Percentiles rank a stretch among this genome's conserved stretches.
These are phyloP conservation scores for Zingel zingel DNA, from an alignment of 2,113 vertebrate species.

Conservation along the genomic window DNA sequence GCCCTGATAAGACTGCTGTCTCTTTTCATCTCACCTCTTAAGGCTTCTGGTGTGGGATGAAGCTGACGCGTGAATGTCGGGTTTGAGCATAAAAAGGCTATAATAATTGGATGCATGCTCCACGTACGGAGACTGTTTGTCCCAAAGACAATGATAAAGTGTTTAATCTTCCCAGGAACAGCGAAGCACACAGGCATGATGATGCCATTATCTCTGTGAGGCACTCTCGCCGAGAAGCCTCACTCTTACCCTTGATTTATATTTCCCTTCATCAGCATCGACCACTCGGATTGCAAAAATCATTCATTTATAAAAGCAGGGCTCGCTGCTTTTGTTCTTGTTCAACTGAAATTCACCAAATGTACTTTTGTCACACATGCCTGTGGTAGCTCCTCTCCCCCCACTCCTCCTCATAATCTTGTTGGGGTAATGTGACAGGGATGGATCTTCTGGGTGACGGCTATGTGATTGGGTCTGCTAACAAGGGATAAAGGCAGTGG, in stretches of 20 bases:
- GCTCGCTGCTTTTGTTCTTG: constrained; percentile 57
- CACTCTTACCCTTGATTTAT: constrained; percentile 77
- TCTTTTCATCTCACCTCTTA: constrained; percentile 45
- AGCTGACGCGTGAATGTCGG: constrained; percentile 42
- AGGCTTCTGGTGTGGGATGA: constrained; percentile 39
- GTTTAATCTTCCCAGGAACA: constrained; percentile 82
- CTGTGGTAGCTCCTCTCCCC: constrained; percentile 20
- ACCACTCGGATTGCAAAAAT: constrained; percentile 76
- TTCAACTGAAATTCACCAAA: constrained; percentile 56
- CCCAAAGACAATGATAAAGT: constrained; percentile 83
- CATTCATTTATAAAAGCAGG: constrained; percentile 76
- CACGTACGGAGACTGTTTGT: constrained; percentile 56
- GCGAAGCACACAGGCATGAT: constrained; percentile 73
- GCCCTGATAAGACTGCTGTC: constrained; percentile 58
- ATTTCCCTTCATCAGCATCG: constrained; percentile 76
- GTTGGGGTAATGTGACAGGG: constrained; percentile 66
- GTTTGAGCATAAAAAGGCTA: constrained; percentile 44
- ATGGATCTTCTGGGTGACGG: constrained; percentile 66
- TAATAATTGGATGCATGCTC: constrained; percentile 64
- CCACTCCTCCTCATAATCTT: constrained; percentile 45
- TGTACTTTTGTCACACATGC: constrained; percentile 63
- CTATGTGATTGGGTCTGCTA: constrained; percentile 72
- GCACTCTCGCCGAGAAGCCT: constrained; percentile 62
- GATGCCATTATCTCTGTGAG: constrained; percentile 77
- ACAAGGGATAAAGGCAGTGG: constrained; percentile 69